Conservation (phyloP, 2,888 invertebrate genomes). For the Romanomermis culicivorax region DNA sequence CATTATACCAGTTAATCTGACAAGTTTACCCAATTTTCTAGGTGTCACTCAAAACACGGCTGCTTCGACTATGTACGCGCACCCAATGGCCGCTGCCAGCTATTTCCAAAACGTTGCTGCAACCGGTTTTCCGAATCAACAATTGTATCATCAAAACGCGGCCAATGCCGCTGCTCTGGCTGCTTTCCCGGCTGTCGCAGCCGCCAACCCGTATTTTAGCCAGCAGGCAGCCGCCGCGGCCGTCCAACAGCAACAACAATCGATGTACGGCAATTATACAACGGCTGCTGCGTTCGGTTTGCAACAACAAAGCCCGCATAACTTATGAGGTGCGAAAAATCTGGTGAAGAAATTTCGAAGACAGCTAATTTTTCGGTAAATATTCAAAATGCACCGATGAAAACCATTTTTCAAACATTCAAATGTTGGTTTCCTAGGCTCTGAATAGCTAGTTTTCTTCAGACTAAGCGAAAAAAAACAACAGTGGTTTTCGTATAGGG, state of each 20-base stretch:
- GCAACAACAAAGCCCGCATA: slow-evolving; percentile 1
- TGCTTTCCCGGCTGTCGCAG: not conserved
- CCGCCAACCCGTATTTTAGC: not conserved
- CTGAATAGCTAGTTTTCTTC: too few relatives aligned
- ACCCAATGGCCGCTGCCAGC: not conserved
- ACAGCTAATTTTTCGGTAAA: not conserved
- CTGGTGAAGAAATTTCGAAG: not conserved
- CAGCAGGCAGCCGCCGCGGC: not conserved
- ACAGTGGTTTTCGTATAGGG: too few relatives aligned
- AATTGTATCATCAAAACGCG: not conserved
- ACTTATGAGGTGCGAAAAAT: not conserved
- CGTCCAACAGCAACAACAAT: not conserved
- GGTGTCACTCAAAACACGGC: not conserved
- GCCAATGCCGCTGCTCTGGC: not conserved
- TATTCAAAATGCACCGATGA: not conserved
- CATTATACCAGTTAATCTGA: too few relatives aligned
- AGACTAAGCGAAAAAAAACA: too few relatives aligned
- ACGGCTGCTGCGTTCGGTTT: not conserved
- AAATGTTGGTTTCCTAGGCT: too few relatives aligned
- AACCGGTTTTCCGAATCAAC: slow-evolving; percentile 2
- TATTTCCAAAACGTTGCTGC: not conserved
- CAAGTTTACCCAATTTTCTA: too few relatives aligned
- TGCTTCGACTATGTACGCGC: not conserved
- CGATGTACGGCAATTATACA: not conserved
- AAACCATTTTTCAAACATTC: not conserved